Conservation (phyloP, 1,140 invertebrate genomes). For the Trichoplusia ni region DNA sequence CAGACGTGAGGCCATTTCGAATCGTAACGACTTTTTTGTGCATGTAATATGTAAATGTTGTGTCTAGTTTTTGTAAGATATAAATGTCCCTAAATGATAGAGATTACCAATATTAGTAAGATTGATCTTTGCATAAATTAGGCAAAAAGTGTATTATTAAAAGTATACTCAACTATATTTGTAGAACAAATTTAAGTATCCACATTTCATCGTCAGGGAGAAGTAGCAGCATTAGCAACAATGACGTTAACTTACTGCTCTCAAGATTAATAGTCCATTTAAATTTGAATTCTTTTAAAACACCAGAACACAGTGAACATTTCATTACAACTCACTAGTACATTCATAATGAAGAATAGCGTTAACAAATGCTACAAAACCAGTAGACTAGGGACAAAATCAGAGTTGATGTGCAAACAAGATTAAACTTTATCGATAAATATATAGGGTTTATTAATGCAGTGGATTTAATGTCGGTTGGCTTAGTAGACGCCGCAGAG, state of each 20-base stretch:
- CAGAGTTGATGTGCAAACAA: not conserved
- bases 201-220: no score
- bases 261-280: not conserved
- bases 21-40: conserved; percentile 1
- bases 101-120: no score
- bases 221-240: no score
- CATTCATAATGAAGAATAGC: conserved; percentile 16
- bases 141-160: no score
- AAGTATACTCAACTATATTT: no score
- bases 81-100: no score
- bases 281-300: not conserved
- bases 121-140: no score
- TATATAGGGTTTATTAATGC: conserved; percentile 23
- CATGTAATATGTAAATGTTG: no score
- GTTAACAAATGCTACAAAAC: conserved; percentile 18
- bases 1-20: not conserved
- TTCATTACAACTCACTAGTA: conserved; percentile 5
- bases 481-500: conserved; percentile 35
- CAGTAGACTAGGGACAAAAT: conserved; percentile 12
- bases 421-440: conserved; percentile 28
- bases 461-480: not conserved
- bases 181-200: no score
- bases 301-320: conserved; percentile 3
- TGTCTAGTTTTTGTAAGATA: no score
- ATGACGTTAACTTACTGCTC: no score